Evolutionary conservation across 2,797 vertebrate genomes (phyloP).

Genomic region (Percopsis omiscomaycus): DNA sequence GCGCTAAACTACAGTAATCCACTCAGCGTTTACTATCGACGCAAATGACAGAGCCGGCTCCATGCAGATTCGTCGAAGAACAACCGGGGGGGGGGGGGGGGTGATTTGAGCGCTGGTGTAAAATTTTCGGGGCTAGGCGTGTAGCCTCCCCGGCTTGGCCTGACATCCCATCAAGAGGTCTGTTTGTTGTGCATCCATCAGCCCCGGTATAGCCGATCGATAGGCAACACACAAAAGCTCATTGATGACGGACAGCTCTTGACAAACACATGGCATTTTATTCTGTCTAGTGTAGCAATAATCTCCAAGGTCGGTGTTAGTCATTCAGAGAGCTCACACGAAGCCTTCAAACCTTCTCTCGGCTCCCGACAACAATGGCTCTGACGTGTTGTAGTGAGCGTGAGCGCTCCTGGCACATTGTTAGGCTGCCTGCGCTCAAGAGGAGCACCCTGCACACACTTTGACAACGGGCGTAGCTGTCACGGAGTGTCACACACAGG

Average conservation of each 20-base stretch:
- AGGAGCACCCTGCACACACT: conserved; percentile 46
- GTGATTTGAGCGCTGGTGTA: conserved; percentile 13
- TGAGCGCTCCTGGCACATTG: conserved; percentile 65
- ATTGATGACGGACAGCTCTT: conserved; percentile 78
- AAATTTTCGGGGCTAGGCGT: conserved; percentile 10
- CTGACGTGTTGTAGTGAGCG: conserved; percentile 57
- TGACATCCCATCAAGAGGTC: conserved; percentile 63
- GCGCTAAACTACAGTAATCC: conserved; percentile 68
- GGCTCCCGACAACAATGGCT: conserved; percentile 31
- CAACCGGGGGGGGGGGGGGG: not conserved
- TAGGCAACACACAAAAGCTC: conserved; percentile 76
- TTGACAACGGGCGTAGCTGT: conserved; percentile 52
- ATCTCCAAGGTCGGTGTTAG: conserved; percentile 74
- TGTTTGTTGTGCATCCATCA: conserved; percentile 79
- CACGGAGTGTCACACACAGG: conserved; percentile 55
- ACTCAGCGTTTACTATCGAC: conserved; percentile 69
- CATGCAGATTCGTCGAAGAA: conserved; percentile 3
- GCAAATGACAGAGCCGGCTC: conserved; percentile 52
- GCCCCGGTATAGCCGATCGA: conserved; percentile 70
- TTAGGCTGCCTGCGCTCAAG: conserved; percentile 54
- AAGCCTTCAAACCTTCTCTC: conserved; percentile 33
- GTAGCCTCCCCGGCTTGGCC: conserved; percentile 42
- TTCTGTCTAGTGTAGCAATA: conserved; percentile 79
- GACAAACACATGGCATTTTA: conserved; percentile 75
- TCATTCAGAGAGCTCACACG: conserved; percentile 37